Evolutionary conservation across 2,797 vertebrate genomes (phyloP).

Genomic region (Characodon lateralis): DNA sequence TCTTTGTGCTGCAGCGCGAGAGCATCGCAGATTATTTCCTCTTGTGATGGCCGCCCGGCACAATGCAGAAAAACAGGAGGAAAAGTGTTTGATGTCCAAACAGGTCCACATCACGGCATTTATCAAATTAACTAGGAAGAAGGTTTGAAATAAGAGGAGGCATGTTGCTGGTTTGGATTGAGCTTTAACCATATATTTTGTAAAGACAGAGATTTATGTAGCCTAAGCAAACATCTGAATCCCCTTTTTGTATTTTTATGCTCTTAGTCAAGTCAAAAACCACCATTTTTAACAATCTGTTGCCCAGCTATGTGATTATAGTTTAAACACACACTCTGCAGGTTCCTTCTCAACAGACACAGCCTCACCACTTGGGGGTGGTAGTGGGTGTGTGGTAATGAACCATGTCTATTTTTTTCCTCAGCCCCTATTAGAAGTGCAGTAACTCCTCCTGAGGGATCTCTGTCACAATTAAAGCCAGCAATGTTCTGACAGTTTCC

Average conservation of each 20-base stretch:
- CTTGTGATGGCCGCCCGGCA: constrained; percentile 55
- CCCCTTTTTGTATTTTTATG: not conserved
- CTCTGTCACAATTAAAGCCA: constrained; percentile 61
- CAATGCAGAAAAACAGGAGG: constrained; percentile 22
- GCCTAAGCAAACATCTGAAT: constrained; percentile 4
- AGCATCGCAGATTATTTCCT: constrained; percentile 63
- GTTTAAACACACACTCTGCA: constrained; percentile 22
- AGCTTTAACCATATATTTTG: not conserved
- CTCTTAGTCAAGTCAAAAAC: constrained; percentile 15
- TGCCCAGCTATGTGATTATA: constrained; percentile 3
- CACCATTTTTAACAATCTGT: not conserved
- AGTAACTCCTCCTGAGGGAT: constrained; percentile 53
- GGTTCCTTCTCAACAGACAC: constrained; percentile 25
- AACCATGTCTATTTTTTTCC: constrained; percentile 26
- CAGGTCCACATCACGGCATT: constrained; percentile 12
- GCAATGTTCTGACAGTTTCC: constrained; percentile 61
- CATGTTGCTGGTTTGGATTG: constrained; percentile 11
- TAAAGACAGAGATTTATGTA: constrained; percentile 2
- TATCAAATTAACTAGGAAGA: constrained; percentile 37
- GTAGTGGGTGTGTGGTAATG: constrained; percentile 61
- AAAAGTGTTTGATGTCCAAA: constrained; percentile 35
- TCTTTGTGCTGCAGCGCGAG: constrained; percentile 69
- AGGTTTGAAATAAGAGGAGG: constrained; percentile 2
- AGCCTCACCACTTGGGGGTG: constrained; percentile 73
- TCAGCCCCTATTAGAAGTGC: constrained; percentile 39